Base-by-base conservation (phyloP, 2,797 vertebrate species). In the Margarornis squamiger region DNA sequence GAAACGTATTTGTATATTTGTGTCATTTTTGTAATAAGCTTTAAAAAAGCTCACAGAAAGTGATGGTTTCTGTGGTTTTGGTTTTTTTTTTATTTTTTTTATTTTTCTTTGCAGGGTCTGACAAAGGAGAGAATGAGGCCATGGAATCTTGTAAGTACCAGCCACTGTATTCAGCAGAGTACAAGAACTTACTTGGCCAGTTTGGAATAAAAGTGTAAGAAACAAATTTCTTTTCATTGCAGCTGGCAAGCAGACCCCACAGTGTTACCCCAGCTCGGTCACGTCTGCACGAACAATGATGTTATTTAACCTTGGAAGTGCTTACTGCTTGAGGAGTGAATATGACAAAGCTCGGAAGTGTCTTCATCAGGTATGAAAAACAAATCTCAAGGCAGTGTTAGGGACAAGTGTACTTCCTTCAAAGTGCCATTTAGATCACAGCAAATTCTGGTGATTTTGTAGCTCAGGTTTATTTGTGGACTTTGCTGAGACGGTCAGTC, bases 301-400 rank as follows among this genome's bases (percentile, higher is more conserved):
- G 99, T 98, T 99, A 5, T 99, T 99, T 96, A 99, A 99, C 97
- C 98, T 99, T 10, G 99, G 99, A 84, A 99, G 99, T 14, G 99
- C 99, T 24, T 99, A 99, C 97, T 99, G 99, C 82, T 96, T 99
- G 95, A 98, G 99, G 93, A 99, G 99, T 54, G 99, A 99, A 94
- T 99, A 99, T 11, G 99, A 99, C 92, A 99, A 99, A 97, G 99
- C 99, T 71, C 98, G 99, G 27, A 99, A 99, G 94, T 99, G 99
- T 95, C 98, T 99, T 67, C 99, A 99, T 93, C 99, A 99, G 99
- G 99, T 99, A 97, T 93, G 96, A n/a, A 51, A 86, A 86, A 57
- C 19, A 59, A 70, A 86, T 10, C 63, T 90, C 32, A 27, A 20
- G 41, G 30, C 24, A n/a, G 45, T 46, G 68, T 54, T 19, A 30